Conservation (phyloP, 2,113 vertebrate species). For the Prunella himalayana region DNA sequence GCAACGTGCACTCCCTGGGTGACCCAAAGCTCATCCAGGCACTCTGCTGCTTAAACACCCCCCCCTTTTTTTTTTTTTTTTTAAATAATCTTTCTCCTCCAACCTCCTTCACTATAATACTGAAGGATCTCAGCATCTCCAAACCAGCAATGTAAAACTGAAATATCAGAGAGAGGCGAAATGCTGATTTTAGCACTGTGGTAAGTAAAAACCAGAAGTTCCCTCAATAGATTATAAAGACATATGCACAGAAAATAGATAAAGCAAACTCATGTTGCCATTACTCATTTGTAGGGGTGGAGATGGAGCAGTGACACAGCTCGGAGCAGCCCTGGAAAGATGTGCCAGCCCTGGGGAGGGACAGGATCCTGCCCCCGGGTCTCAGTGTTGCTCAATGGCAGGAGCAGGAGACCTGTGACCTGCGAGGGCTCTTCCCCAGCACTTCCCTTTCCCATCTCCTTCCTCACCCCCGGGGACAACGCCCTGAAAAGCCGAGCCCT, state of each 20-base stretch:
- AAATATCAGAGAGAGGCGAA: background rate
- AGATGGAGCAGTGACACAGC: background rate
- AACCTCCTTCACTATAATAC: background rate
- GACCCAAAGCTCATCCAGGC: background rate
- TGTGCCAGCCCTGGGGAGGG: background rate
- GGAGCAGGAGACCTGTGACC: background rate
- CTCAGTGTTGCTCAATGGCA: background rate
- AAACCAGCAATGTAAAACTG: background rate
- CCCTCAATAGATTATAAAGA: background rate
- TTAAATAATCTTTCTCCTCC: background rate
- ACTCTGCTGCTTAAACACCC: background rate
- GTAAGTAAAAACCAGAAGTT: background rate
- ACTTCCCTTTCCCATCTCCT: background rate
- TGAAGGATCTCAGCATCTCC: background rate
- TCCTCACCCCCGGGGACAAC: background rate
- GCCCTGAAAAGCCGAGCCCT: background rate
- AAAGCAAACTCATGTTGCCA: background rate
- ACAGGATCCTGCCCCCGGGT: background rate
- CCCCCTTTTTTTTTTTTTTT: no score
- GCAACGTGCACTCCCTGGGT: fast-evolving
- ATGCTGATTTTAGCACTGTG: background rate
- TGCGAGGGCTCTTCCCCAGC: background rate
- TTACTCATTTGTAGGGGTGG: fast-evolving
- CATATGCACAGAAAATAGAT: background rate
- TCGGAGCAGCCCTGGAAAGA: background rate